phyloP scores from a whole-genome alignment of 2,113 vertebrate genomes.

The Empidonax alnorum region DNA sequence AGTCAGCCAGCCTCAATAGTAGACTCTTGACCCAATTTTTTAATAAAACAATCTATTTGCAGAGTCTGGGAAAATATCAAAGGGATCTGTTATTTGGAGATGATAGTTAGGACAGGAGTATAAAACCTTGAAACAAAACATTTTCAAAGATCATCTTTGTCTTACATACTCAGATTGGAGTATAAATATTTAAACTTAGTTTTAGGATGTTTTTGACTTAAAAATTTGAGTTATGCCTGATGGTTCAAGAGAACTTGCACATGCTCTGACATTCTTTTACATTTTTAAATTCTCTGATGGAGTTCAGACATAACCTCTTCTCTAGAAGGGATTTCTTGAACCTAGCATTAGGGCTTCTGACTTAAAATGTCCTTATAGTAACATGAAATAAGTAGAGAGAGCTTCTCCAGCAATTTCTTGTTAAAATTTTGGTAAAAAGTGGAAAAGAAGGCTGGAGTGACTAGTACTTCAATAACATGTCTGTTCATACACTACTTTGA shows the following conservation, averaged over 20 bases:
- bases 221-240: background rate
- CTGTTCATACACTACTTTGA: background rate
- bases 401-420: background rate
- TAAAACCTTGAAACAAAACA: background rate
- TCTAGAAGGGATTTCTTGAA: background rate
- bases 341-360: background rate
- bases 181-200: background rate
- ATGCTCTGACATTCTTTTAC: background rate
- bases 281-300: background rate
- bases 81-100: background rate
- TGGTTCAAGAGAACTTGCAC: background rate
- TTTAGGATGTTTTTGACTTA: background rate
- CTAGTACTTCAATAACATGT: background rate
- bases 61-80: background rate
- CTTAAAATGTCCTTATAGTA: background rate
- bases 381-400: background rate
- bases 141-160: background rate
- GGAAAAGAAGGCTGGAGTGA: background rate
- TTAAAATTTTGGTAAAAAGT: background rate
- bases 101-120: background rate
- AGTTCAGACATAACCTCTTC: background rate
- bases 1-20: background rate
- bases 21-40: background rate
- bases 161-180: background rate
- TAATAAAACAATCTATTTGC: background rate